Evolutionary conservation across 2,113 vertebrate genomes (phyloP).

Genomic region (Myanophis thanlyinensis): DNA sequence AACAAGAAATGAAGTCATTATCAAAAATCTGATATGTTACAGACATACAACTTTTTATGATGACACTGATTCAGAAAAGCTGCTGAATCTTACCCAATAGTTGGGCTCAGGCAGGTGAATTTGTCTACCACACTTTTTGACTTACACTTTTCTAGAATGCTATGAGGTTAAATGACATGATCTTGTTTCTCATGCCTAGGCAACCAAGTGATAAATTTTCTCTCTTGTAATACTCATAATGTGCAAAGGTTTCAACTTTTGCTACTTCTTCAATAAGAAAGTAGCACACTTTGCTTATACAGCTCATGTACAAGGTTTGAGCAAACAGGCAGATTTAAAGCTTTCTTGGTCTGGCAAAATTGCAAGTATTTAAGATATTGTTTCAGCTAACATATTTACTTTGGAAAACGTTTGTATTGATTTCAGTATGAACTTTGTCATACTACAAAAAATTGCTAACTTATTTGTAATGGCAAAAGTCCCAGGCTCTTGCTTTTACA

Average conservation of each 20-base stretch:
- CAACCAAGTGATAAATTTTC: neutral
- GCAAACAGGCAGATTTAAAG: neutral
- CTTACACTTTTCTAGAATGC: neutral
- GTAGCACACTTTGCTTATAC: neutral
- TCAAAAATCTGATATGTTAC: neutral
- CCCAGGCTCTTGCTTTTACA: neutral
- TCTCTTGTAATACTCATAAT: neutral
- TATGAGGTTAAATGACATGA: neutral
- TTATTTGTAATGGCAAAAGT: neutral
- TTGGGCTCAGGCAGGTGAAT: neutral
- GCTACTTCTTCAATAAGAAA: neutral
- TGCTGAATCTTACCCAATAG: neutral
- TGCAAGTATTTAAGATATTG: neutral
- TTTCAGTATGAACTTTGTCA: neutral
- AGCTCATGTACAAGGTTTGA: neutral
- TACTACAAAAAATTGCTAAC: neutral
- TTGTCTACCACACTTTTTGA: constrained; percentile 15
- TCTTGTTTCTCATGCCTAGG: neutral
- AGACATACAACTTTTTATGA: neutral
- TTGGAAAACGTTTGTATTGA: neutral
- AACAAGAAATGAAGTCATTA: neutral
- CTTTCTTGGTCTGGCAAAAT: neutral
- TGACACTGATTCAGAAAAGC: neutral
- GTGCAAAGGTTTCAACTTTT: neutral
- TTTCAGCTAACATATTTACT: neutral